Conservation (phyloP, 2,888 invertebrate genomes). For the Cerceris ruficornis region DNA sequence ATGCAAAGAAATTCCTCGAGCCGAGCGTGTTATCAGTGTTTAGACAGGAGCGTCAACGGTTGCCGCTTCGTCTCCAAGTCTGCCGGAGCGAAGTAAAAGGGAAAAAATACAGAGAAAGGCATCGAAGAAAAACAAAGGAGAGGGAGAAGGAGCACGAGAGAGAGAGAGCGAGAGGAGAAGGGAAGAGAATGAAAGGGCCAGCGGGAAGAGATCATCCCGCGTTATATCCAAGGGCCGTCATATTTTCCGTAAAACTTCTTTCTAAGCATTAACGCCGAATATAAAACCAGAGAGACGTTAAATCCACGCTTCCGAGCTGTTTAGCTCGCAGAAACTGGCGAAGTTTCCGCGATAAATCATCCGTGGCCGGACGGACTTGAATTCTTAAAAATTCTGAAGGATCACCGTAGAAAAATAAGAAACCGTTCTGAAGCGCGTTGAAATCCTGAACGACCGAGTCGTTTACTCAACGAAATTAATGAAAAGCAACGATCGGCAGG, state of each 20-base stretch:
- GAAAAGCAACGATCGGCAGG: conserved; percentile 60
- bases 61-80: conserved; percentile 67
- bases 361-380: neutral
- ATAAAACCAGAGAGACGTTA: too few species aligned
- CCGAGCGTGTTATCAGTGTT: conserved; percentile 79
- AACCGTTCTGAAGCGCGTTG: conserved; percentile 18
- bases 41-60: conserved; percentile 79
- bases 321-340: neutral
- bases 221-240: too few species aligned
- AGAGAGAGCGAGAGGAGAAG: neutral
- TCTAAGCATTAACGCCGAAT: too few species aligned
- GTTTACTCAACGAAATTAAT: conserved; percentile 65
- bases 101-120: conserved; percentile 45
- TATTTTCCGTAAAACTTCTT: too few species aligned
- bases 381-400: neutral
- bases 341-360: neutral
- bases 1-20: conserved; percentile 80
- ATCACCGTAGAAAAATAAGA: conserved; percentile 31
- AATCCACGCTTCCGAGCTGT: too few species aligned
- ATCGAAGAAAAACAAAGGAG: conserved; percentile 58
- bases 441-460: conserved; percentile 31
- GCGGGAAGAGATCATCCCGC: too few species aligned
- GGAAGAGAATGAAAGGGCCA: too few species aligned
- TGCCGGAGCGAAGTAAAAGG: conserved; percentile 61
- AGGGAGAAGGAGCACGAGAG: neutral